Evolutionary conservation across 64 coral and sea anemone genomes (phyloP), one percentile per base, ranked within the genome.

Genomic region (Montipora foliosa): DNA sequence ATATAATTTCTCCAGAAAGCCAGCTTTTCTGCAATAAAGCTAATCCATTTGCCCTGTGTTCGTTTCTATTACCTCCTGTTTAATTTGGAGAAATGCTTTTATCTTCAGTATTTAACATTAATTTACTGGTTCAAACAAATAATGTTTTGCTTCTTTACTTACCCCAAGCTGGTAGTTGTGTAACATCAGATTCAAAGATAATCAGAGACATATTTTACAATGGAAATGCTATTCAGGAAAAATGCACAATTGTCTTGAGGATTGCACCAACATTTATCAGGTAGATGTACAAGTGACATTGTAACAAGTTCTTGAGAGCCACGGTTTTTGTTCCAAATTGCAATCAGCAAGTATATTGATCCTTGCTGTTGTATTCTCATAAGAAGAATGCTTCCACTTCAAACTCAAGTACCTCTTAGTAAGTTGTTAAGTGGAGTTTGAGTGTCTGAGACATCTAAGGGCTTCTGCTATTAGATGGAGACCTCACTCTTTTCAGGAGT

Each of bases 261-360:
- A 99, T 99, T 84, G 94, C 98, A 47, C 98, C 98, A 81, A 96
- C 98, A 76, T 99, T 99, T 81, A 68, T 99, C 70, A 99, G 98
- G 98, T 94, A 76, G 75, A 5, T 75, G 2, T 57, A 49, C 12
- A 1, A 59, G 16, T 20, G 37, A 46, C 4, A 9, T 64, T 3
- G 47, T 48, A 15, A 9, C 51, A 44, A 67, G 4, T 67, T 67
- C 52, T 55, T 9, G 15, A 67, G 62, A 67, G 15, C 3, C 15
- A 4, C 15, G 16, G 12, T 14, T 15, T 67, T 14, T 67, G 62
- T 67, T 7, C 6, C 62, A 67, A 67, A 67, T 67, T 14, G 15
- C 62, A n/a, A 14, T 67, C 15, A 14, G 4, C n/a, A 72, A 21
- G 5, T 4, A 4, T 22, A 72, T 7, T 10, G 1, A 55, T 55